A percentile compares a stretch with the other conserved stretches of the same genome.
These are phyloP conservation scores for Halcyon badia DNA, from an alignment of 2,797 vertebrate species.

Conservation along the genomic window DNA sequence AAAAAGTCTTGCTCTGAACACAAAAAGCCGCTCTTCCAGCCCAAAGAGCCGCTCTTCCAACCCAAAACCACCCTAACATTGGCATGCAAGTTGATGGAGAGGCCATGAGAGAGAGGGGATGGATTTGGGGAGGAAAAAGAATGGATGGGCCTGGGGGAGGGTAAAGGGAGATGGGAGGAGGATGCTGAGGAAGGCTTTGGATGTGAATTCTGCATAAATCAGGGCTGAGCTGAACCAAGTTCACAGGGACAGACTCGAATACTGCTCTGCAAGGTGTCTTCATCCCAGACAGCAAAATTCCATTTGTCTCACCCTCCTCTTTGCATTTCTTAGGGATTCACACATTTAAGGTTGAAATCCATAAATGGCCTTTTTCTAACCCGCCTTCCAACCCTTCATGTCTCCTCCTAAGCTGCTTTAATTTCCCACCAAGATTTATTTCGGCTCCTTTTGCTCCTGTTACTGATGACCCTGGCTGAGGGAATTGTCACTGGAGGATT, in stretches of 20 bases:
- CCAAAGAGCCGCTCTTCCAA: fast-evolving
- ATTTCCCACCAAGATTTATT: slow-evolving; percentile 69
- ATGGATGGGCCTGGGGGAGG: fast-evolving
- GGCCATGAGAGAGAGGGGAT: neutral
- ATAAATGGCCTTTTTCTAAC: slow-evolving; percentile 28
- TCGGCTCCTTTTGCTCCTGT: neutral
- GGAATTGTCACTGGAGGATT: neutral
- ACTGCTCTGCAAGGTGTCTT: slow-evolving; percentile 20
- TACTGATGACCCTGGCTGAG: neutral
- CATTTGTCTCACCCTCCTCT: neutral
- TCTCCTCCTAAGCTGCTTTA: slow-evolving; percentile 41
- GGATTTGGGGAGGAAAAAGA: neutral
- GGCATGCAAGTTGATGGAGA: neutral
- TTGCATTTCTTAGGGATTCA: slow-evolving; percentile 58
- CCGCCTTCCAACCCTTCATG: neutral
- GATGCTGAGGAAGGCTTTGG: neutral
- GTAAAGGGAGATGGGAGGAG: neutral
- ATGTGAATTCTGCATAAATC: slow-evolving; percentile 38
- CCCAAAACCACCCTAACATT: neutral
- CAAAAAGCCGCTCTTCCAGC: neutral
- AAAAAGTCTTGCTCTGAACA: neutral
- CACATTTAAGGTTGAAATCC: slow-evolving; percentile 53
- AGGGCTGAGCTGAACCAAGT: slow-evolving; percentile 26
- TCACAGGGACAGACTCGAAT: neutral
- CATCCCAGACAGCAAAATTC: neutral